Base-by-base conservation (phyloP, 2,888 invertebrate genomes). In the Cheilosia grossa region DNA sequence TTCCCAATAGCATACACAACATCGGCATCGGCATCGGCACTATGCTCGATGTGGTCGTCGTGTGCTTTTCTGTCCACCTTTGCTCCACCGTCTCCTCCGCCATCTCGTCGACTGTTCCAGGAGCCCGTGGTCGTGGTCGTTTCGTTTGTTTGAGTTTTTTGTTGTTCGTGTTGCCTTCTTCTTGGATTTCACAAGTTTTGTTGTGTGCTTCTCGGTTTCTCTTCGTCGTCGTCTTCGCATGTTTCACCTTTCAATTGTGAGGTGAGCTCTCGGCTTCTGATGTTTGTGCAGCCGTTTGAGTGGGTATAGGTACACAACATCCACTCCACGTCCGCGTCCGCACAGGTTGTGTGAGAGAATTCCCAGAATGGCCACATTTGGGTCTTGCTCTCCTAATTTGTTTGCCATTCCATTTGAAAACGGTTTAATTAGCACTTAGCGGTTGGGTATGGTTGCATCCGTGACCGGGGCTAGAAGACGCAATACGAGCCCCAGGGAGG, bases 391-490 rank as follows among this genome's bases (percentile, higher is more conserved):
- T 72, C 80, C 82, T 86, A 86, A 86, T 82, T 86, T 86, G 86
- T 86, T 86, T 86, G 86, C 86, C 56, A 73, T 82, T 78, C 86
- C 77, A 86, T 86, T 86, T 86, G 77, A 78, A 86, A 86, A 78
- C 73, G 78, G 86, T 78, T 82, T 86, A 85, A 85, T 85, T 85
- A 85, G 85, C 85, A 85, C 85, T 85, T 85, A 85, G 81, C 75
- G 85, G 75, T 59, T 67, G 70, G 44, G 54, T 59, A 61, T 56
- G 69, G 51, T 21, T 19, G 19, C 47, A 7, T 44, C 33, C 44
- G 5, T 5, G 54, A 37, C 47, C 59, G 42, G 67, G 63, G 56
- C 82, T 61, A 2, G 37, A 40, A 59, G 53, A 67, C 40, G 33
- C 51, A 40, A 59, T 47, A 67, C 40, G 33, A 51, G 33, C 44